Conservation (phyloP, 2,113 vertebrate species). For the Pachycephala philippinensis region DNA sequence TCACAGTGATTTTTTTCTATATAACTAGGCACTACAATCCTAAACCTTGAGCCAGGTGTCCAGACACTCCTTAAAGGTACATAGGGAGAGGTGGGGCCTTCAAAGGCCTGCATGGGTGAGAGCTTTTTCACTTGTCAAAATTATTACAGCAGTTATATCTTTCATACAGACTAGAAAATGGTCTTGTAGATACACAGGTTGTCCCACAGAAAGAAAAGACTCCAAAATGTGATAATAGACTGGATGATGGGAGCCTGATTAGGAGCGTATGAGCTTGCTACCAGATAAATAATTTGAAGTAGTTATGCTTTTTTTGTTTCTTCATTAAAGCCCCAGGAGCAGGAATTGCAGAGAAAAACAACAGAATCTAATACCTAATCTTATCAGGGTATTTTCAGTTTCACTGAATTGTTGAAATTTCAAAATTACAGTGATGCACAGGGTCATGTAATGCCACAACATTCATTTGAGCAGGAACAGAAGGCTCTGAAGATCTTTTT, state of each 20-base stretch:
- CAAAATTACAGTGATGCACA: background rate
- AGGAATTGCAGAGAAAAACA: background rate
- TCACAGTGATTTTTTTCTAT: background rate
- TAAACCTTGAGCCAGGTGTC: background rate
- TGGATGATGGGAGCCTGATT: background rate
- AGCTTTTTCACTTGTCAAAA: background rate
- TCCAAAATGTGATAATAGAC: background rate
- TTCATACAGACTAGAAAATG: background rate
- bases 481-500: background rate
- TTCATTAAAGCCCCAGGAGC: background rate
- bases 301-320: background rate
- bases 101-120: background rate
- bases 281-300: background rate
- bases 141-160: background rate
- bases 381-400: background rate
- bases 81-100: background rate
- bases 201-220: background rate
- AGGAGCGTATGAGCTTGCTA: background rate
- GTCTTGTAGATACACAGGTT: background rate
- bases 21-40: background rate
- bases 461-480: background rate
- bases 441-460: background rate
- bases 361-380: background rate
- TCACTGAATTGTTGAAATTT: background rate
- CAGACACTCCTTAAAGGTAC: background rate